Evolutionary conservation across 1,140 invertebrate genomes (phyloP), one percentile per base, ranked within the genome.

Genomic region (Colletes gigas): DNA sequence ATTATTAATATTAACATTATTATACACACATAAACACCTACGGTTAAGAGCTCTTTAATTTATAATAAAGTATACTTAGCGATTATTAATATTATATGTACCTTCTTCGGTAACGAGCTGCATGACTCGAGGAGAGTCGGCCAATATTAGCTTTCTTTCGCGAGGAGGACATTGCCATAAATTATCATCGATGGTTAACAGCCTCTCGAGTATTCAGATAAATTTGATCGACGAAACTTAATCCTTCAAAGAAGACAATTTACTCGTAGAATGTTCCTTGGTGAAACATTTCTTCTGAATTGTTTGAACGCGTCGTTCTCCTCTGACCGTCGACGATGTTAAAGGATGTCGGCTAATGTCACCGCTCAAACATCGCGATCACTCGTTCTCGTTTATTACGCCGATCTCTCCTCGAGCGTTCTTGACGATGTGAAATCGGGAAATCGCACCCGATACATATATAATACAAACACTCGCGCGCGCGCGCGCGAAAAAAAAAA

Each of bases 1-100:
- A 87, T 86, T 87, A 87, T 83, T 87, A 87, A 81, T 87, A 91
- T 89, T 92, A 90, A 84, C 90, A 92, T 89, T 90, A 92, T 91
- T 90, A 89, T 88, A 92, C 81, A 91, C 89, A 93, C 90, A 91
- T 92, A 91, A 92, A 92, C 88, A 93, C 89, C 88, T 91, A 92
- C 88, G 89, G 78, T 92, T 92, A 91, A 92, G 89, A 93, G 88
- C 89, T 93, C 90, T 92, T 93, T 92, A 92, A 93, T 93, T 93
- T 92, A 93, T 93, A 92, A 91, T 90, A 90, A 92, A 92, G 86
- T 91, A 91, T 91, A 91, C 91, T 90, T 92, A 92, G 89, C 88
- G 89, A 90, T 90, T 85, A 85, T 88, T 88, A 89, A 90, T 90
- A 89, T 88, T 87, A 86, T 84, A 89, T 83, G 84, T 88, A 79